Percentiles rank a stretch among this genome's conserved stretches.
Conservation (phyloP, 1,140 invertebrate genomes). For the Conopomorpha cramerella region DNA sequence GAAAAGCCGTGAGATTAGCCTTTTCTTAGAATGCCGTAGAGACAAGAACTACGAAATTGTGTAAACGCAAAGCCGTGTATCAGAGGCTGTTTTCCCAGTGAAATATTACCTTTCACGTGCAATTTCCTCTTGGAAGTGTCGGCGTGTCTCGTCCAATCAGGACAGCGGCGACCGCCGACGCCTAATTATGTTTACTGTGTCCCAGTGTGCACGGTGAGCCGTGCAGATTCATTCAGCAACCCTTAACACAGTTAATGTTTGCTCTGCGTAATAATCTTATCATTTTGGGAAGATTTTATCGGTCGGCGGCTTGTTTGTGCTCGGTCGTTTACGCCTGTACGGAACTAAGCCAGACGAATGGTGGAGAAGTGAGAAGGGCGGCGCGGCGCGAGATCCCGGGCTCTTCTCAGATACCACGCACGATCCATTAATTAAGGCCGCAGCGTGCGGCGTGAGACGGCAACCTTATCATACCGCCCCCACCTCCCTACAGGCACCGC, state of each 20-base stretch:
- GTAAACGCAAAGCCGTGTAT: conserved; percentile 7
- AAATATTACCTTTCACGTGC: conserved; percentile 21
- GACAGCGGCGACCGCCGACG: conserved; percentile 11
- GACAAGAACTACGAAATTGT: too few relatives aligned
- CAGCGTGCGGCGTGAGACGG: conserved; percentile 12
- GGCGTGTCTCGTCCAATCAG: conserved; percentile 27
- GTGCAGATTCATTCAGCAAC: conserved; percentile 10
- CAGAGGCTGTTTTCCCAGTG: conserved; percentile 13
- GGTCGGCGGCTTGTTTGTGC: background rate
- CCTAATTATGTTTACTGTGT: conserved; percentile 35
- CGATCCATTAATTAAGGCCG: conserved; percentile 29
- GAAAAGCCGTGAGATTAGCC: too few relatives aligned
- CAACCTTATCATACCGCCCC: too few relatives aligned
- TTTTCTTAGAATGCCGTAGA: too few relatives aligned
- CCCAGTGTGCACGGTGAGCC: conserved; percentile 29
- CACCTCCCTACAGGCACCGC: too few relatives aligned
- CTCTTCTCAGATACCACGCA: conserved; percentile 23
- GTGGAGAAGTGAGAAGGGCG: too few relatives aligned
- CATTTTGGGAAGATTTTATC: background rate
- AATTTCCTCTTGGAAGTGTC: conserved; percentile 20
- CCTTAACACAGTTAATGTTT: conserved; percentile 9
- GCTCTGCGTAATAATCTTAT: conserved; percentile 7
- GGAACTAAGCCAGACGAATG: too few relatives aligned
- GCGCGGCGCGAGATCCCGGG: conserved; percentile 4
- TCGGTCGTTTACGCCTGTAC: background rate